A percentile compares a stretch with the other conserved stretches of the same genome.
phyloP scores from a whole-genome alignment of 2,797 vertebrate genomes.

The Micrastur ruficollis region DNA sequence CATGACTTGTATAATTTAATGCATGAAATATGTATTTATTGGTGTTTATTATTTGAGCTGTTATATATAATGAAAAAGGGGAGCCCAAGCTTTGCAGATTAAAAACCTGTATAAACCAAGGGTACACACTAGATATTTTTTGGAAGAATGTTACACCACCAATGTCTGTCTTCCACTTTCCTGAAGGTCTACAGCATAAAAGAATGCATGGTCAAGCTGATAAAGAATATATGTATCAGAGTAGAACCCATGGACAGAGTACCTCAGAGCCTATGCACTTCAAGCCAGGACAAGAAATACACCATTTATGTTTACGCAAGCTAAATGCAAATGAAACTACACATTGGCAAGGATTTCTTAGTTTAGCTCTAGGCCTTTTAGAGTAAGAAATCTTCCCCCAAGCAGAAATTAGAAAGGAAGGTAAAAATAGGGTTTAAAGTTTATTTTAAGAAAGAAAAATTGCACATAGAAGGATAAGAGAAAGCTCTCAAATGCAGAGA shows the following conservation, averaged over 20 bases:
- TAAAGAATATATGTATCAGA: background rate
- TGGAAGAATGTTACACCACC: background rate
- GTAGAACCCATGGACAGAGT: background rate
- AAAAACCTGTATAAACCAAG: background rate
- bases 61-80: background rate
- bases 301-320: slow-evolving; percentile 21
- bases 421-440: slow-evolving; percentile 5
- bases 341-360: slow-evolving; percentile 12
- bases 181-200: background rate
- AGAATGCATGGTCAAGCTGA: background rate
- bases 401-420: slow-evolving; percentile 27
- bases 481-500: slow-evolving; percentile 21
- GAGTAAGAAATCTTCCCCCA: background rate
- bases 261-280: background rate
- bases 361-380: slow-evolving; percentile 14
- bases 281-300: slow-evolving; percentile 25
- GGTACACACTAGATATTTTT: background rate
- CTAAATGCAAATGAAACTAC: slow-evolving; percentile 36
- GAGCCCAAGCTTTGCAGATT: background rate
- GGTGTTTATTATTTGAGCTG: background rate
- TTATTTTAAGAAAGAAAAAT: slow-evolving; percentile 59
- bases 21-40: background rate
- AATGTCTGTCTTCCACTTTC: background rate
- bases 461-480: slow-evolving; percentile 5
- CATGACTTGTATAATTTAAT: background rate